Evolutionary conservation across 2,797 vertebrate species (phyloP).

Genomic region (Pseudomugil gertrudae): DNA sequence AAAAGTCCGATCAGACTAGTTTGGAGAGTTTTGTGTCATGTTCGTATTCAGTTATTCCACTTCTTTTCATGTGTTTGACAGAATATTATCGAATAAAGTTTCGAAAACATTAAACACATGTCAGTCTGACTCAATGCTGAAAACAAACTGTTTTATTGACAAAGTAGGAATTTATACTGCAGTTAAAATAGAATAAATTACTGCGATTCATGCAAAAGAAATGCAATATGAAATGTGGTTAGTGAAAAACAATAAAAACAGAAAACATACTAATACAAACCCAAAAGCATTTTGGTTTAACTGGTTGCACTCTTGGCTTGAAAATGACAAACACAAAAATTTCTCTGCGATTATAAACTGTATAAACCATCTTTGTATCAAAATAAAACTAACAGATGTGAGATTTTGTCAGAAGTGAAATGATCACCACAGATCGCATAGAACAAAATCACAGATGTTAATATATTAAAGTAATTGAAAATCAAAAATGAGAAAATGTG

Average conservation of each 20-base stretch:
- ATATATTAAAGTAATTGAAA: too few relatives aligned
- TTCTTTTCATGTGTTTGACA: constrained; percentile 37
- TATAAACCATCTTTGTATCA: too few relatives aligned
- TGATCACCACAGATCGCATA: too few relatives aligned
- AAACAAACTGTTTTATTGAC: background rate
- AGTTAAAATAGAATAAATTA: background rate
- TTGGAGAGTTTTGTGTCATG: constrained; percentile 36
- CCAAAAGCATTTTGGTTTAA: background rate
- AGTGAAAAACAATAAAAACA: background rate
- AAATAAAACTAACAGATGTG: too few relatives aligned
- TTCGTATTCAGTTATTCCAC: constrained; percentile 47
- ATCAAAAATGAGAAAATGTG: too few relatives aligned
- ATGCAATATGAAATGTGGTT: background rate
- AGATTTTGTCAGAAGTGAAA: too few relatives aligned
- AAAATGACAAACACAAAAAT: too few relatives aligned
- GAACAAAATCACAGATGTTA: too few relatives aligned
- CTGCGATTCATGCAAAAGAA: background rate
- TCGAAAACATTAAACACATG: constrained; percentile 21
- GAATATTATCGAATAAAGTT: constrained; percentile 58
- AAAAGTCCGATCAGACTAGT: constrained; percentile 40
- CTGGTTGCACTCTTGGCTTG: too few relatives aligned
- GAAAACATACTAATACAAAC: background rate
- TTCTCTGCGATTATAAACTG: too few relatives aligned
- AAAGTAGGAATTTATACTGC: background rate
- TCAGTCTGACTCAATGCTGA: too few relatives aligned